Conservation (phyloP, 2,113 vertebrate species). For the Carlito syrichta region DNA sequence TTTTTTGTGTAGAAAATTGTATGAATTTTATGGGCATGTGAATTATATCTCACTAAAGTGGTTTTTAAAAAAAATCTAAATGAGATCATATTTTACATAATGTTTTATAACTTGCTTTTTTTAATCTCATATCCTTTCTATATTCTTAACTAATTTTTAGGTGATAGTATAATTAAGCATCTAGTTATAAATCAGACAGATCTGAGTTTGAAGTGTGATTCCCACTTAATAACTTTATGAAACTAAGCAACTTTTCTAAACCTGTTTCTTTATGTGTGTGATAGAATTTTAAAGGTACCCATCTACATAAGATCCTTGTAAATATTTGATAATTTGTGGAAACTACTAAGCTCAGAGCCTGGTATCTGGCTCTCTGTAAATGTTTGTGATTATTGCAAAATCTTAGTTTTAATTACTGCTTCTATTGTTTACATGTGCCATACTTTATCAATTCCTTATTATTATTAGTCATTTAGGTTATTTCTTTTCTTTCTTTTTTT, state of each 20-base stretch:
- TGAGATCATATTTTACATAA: background rate
- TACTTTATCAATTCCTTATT: background rate
- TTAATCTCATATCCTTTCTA: background rate
- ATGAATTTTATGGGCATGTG: conserved; percentile 5
- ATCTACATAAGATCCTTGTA: background rate
- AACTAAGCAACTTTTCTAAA: background rate
- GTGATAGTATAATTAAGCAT: background rate
- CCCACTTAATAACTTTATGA: background rate
- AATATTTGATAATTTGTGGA: background rate
- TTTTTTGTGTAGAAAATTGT: background rate
- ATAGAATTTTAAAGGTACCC: background rate
- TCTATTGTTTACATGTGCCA: background rate
- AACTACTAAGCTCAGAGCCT: background rate
- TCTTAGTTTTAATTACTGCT: background rate
- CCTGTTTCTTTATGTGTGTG: background rate
- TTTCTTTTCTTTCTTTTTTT: no score
- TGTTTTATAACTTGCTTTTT: conserved; percentile 30
- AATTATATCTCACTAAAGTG: background rate
- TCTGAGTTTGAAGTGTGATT: background rate
- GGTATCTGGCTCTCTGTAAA: background rate
- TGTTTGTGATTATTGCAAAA: background rate
- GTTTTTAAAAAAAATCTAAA: background rate
- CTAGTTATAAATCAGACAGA: background rate
- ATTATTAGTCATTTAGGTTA: background rate
- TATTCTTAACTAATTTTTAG: background rate